Evolutionary conservation across 2,888 invertebrate species (phyloP).

Genomic region (Eupithecia inturbata): DNA sequence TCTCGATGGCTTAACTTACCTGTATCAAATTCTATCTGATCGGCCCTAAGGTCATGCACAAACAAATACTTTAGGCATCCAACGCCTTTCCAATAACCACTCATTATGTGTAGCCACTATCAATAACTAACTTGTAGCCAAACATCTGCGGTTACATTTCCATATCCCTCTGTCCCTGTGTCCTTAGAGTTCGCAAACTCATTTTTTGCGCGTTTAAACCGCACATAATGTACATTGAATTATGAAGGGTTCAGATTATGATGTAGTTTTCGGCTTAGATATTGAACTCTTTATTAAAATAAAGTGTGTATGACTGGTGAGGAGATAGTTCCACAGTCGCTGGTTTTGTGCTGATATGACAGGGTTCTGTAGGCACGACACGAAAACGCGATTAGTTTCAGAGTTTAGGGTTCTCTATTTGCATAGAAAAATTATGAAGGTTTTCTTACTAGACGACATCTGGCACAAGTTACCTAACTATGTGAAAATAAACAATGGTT

Average conservation of each 20-base stretch:
- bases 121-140: not conserved
- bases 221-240: slow-evolving; percentile 5
- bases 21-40: no score
- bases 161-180: not conserved
- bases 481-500: slow-evolving; percentile 2
- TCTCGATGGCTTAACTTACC: no score
- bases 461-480: not conserved
- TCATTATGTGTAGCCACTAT: not conserved
- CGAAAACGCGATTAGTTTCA: slow-evolving; percentile 15
- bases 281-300: no score
- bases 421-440: slow-evolving; percentile 13
- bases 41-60: no score
- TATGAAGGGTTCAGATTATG: slow-evolving; percentile 14
- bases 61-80: no score
- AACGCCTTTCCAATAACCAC: no score
- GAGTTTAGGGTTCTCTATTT: slow-evolving; percentile 28
- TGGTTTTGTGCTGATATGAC: not conserved
- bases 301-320: no score
- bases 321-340: not conserved
- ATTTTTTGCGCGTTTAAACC: slow-evolving; percentile 19
- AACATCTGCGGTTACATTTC: slow-evolving; percentile 18
- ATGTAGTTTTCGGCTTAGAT: not conserved
- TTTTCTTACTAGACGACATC: not conserved
- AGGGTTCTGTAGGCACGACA: slow-evolving; percentile 10
- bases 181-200: slow-evolving; percentile 21